Conservation (phyloP, 2,113 vertebrate species). For the Promerops cafer region DNA sequence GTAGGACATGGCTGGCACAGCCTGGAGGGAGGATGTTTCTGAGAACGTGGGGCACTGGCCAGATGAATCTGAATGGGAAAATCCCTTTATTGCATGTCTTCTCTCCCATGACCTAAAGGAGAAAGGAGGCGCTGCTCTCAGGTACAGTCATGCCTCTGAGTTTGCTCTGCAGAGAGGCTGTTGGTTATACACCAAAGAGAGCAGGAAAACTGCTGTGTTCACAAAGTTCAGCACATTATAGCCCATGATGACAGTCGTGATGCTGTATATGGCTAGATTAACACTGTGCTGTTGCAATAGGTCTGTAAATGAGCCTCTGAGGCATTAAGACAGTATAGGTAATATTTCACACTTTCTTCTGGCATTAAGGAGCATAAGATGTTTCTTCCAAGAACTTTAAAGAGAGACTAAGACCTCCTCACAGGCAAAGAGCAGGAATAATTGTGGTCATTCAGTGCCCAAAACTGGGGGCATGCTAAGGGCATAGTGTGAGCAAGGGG, state of each 20-base stretch:
- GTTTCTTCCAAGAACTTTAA: neutral
- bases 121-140: neutral
- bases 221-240: neutral
- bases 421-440: neutral
- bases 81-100: neutral
- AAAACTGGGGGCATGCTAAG: neutral
- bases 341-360: neutral
- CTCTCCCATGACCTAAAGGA: neutral
- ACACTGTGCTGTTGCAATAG: neutral
- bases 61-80: neutral
- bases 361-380: neutral
- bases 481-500: neutral
- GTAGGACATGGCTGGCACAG: neutral
- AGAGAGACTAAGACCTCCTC: neutral
- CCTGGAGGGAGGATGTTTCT: neutral
- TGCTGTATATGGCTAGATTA: neutral
- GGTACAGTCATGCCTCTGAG: neutral
- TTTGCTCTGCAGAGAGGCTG: neutral
- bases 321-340: neutral
- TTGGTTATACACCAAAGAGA: neutral
- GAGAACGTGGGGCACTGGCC: neutral
- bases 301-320: neutral
- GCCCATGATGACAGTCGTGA: neutral
- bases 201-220: neutral
- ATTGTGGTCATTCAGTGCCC: neutral